Conservation (phyloP, 1,140 invertebrate genomes). For the Lasioglossum albipes region DNA sequence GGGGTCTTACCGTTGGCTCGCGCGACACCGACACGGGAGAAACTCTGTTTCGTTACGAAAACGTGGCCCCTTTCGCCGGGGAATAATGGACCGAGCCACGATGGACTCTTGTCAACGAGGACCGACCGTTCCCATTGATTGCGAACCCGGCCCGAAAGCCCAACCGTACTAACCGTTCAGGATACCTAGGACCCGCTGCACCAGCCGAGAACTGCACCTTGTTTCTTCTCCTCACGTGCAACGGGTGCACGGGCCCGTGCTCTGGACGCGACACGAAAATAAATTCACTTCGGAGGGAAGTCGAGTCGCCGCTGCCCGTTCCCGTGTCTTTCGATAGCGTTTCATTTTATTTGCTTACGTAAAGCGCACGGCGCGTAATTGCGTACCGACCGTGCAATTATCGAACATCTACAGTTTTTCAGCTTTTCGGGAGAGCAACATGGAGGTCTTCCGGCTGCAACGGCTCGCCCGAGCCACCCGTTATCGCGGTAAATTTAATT, state of each 20-base stretch:
- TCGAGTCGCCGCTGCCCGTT: too few species aligned
- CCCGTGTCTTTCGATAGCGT: too few species aligned
- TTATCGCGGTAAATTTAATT: constrained; percentile 22
- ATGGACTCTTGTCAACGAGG: constrained; percentile 25
- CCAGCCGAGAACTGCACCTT: constrained; percentile 64
- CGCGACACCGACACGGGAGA: background rate
- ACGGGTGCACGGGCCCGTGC: background rate
- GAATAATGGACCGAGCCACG: constrained; percentile 29
- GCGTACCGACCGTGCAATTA: too few species aligned
- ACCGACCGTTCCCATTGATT: constrained; percentile 35
- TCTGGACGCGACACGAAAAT: too few species aligned
- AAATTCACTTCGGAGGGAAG: too few species aligned
- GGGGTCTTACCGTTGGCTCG: background rate
- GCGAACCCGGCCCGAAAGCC: background rate
- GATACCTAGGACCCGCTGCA: constrained; percentile 66
- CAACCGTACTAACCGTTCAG: constrained; percentile 63
- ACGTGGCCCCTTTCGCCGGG: constrained; percentile 19
- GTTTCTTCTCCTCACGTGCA: constrained; percentile 72
- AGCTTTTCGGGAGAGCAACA: too few species aligned
- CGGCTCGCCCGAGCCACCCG: background rate
- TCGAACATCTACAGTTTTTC: too few species aligned
- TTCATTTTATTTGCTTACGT: too few species aligned
- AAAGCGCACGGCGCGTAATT: too few species aligned
- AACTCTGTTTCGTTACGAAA: constrained; percentile 14
- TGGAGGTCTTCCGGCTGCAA: too few species aligned